phyloP scores from a whole-genome alignment of 2,888 invertebrate genomes.

The Myopa tessellatipennis region DNA sequence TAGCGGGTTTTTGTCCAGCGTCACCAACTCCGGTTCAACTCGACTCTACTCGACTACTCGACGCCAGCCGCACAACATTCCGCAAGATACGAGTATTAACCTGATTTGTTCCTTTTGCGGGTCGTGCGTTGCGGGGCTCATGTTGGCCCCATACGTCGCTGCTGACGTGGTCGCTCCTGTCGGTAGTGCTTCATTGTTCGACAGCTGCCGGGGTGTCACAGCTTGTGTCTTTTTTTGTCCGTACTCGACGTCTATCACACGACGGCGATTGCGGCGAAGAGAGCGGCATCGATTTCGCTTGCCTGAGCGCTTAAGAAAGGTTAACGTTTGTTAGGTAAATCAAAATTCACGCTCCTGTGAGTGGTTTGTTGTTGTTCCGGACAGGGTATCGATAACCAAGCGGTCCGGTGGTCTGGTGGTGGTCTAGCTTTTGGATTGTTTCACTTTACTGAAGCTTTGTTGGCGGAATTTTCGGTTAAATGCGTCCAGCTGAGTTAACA shows the following conservation, averaged over 20 bases:
- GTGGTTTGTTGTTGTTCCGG: not conserved
- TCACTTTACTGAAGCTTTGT: slow-evolving; percentile 56
- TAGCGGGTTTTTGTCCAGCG: too few species aligned
- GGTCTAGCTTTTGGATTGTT: slow-evolving; percentile 59
- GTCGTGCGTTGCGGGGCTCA: not conserved
- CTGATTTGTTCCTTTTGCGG: slow-evolving; percentile 9
- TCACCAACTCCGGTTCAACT: not conserved
- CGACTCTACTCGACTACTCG: not conserved
- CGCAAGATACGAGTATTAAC: slow-evolving; percentile 50
- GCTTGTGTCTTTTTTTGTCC: slow-evolving; percentile 38
- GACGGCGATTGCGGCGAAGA: not conserved
- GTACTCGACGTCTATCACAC: slow-evolving; percentile 37
- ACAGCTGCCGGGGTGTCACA: slow-evolving; percentile 43
- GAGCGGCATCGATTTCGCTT: slow-evolving; percentile 19
- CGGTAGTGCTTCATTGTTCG: slow-evolving; percentile 52
- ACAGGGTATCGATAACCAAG: slow-evolving; percentile 13
- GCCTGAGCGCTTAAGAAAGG: slow-evolving; percentile 2
- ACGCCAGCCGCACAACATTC: slow-evolving; percentile 45
- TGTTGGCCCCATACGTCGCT: not conserved
- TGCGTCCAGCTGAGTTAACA: slow-evolving; percentile 58
- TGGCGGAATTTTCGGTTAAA: slow-evolving; percentile 21
- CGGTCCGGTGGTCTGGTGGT: slow-evolving; percentile 40
- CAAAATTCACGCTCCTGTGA: slow-evolving; percentile 62
- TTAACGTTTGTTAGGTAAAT: slow-evolving; percentile 49
- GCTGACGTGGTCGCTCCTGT: slow-evolving; percentile 40